A percentile compares a stretch with the other conserved stretches of the same genome.
Evolutionary conservation across 2,113 vertebrate genomes (phyloP).

Genomic region (Monarcha castaneiventris): DNA sequence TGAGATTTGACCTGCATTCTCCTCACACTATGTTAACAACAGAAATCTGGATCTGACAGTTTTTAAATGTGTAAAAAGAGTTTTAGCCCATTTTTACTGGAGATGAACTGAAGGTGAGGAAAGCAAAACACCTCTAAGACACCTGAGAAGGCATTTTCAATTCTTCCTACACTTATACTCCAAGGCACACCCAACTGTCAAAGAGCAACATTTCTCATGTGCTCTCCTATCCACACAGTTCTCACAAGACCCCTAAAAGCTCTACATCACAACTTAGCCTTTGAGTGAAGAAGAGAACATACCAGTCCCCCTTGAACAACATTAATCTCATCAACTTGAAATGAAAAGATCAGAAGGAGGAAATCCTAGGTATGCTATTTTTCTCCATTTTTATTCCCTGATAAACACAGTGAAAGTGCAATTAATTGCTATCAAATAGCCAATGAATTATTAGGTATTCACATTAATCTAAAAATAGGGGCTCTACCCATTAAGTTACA

Average conservation of each 20-base stretch:
- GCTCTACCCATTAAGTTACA: not conserved
- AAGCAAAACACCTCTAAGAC: not conserved
- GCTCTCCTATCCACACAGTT: not conserved
- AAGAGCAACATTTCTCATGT: not conserved
- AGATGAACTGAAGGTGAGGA: not conserved
- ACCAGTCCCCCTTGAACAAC: not conserved
- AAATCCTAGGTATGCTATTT: not conserved
- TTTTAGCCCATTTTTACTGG: not conserved
- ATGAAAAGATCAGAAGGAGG: not conserved
- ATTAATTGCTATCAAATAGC: not conserved
- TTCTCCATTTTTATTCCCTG: not conserved
- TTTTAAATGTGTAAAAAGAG: not conserved
- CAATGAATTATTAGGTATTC: not conserved
- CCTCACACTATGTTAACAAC: not conserved
- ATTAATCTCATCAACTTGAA: not conserved
- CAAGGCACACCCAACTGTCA: not conserved
- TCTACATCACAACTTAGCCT: not conserved
- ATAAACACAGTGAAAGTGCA: not conserved
- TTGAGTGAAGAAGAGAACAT: not conserved
- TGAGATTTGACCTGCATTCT: not conserved
- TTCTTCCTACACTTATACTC: not conserved
- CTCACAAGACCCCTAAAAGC: not conserved
- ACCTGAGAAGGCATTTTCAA: not conserved
- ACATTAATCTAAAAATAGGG: not conserved
- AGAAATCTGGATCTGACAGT: not conserved